Evolutionary conservation across 2,797 vertebrate species (phyloP).

Genomic region (Molossus molossus): DNA sequence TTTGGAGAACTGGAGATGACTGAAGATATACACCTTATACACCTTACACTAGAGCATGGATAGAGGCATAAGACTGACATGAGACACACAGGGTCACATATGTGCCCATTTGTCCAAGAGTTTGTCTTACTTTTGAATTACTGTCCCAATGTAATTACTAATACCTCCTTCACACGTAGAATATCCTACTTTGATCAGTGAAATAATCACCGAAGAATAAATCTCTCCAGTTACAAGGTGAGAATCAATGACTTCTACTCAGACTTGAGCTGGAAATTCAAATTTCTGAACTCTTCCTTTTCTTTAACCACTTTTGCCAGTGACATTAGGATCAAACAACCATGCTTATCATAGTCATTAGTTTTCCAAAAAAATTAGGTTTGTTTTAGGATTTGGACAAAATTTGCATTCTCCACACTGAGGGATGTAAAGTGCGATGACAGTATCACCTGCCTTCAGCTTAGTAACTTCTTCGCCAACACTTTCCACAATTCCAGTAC

Average conservation of each 20-base stretch:
- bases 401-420: constrained; percentile 99
- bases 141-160: background rate
- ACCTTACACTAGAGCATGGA: background rate
- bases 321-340: background rate
- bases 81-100: background rate
- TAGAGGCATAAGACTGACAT: background rate
- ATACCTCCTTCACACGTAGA: background rate
- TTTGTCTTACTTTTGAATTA: background rate
- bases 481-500: constrained; percentile 96
- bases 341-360: background rate
- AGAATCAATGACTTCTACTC: constrained; percentile 1
- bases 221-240: background rate
- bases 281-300: background rate
- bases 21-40: background rate
- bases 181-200: background rate
- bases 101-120: background rate
- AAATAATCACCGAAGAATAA: background rate
- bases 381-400: constrained; percentile 98
- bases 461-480: constrained; percentile 97
- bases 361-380: constrained; percentile 83
- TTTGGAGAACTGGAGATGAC: background rate
- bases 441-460: constrained; percentile 96
- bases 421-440: constrained; percentile 96
- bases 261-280: background rate
- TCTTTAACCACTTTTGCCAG: background rate